A percentile compares a stretch with the other conserved stretches of the same genome.
phyloP scores from a whole-genome alignment of 2,797 vertebrate genomes.

The Tympanoctomys barrerae region DNA sequence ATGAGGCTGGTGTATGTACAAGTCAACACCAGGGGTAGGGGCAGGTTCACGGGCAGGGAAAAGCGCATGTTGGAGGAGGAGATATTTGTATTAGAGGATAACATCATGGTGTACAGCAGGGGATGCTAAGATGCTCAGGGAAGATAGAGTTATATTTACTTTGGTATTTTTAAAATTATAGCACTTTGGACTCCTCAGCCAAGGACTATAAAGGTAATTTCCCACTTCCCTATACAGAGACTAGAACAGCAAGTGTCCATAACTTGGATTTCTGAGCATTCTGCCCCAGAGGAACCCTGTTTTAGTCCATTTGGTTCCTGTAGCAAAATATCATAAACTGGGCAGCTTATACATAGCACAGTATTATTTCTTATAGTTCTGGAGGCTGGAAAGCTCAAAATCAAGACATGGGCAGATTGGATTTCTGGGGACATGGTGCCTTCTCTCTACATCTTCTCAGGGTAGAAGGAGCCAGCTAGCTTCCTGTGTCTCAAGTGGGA shows the following conservation, averaged over 20 bases:
- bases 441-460: background rate
- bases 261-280: background rate
- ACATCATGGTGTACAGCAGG: background rate
- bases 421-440: no score
- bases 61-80: background rate
- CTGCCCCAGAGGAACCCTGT: background rate
- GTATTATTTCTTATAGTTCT: background rate
- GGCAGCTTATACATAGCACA: background rate
- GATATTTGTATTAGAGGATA: background rate
- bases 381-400: background rate
- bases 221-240: background rate
- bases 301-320: background rate
- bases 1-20: background rate
- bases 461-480: background rate
- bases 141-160: background rate
- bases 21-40: fast-evolving
- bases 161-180: background rate
- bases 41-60: background rate
- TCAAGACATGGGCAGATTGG: background rate
- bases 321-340: background rate
- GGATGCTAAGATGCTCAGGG: background rate
- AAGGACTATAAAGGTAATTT: background rate
- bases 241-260: fast-evolving
- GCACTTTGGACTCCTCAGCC: background rate
- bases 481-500: background rate